Evolutionary conservation across 2,113 vertebrate genomes (phyloP).

Genomic region (Isichthys henryi): DNA sequence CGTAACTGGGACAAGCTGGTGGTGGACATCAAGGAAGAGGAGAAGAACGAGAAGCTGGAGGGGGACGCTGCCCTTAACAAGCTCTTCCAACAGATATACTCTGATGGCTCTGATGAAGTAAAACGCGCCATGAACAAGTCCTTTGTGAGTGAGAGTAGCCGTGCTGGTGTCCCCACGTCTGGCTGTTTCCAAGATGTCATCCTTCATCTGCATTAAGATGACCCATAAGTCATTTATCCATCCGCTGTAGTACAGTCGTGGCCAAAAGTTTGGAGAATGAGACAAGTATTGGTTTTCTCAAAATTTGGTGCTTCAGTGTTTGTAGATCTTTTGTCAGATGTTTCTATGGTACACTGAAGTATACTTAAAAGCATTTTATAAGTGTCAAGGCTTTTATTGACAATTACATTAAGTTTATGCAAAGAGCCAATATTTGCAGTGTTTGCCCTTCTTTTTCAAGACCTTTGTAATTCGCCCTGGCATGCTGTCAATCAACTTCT

Average conservation of each 20-base stretch:
- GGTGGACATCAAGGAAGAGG: constrained; percentile 83
- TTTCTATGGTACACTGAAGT: too few species aligned
- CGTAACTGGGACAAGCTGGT: constrained; percentile 93
- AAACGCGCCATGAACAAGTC: constrained; percentile 98
- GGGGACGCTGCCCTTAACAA: constrained; percentile 94
- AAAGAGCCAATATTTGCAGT: too few species aligned
- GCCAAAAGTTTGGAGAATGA: too few species aligned
- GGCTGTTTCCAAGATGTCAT: not conserved
- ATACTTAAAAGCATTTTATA: too few species aligned
- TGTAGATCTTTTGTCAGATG: too few species aligned
- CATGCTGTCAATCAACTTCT: too few species aligned
- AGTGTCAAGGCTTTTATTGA: too few species aligned
- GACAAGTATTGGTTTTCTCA: too few species aligned
- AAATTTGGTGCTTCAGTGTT: too few species aligned
- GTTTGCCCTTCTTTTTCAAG: too few species aligned
- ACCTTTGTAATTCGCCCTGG: too few species aligned
- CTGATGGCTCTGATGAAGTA: constrained; percentile 89
- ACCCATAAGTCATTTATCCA: not conserved
- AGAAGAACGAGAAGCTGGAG: constrained; percentile 91
- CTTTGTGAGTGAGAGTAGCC: constrained; percentile 71
- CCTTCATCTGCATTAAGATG: not conserved
- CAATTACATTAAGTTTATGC: too few species aligned
- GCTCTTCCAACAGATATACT: constrained; percentile 79
- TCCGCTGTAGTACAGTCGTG: not conserved
- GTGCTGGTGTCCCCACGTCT: not conserved